Percentiles rank a stretch among this genome's conserved stretches.
phyloP scores from a whole-genome alignment of 30 jellyfish, hydroid and myxozoan species.

The Pseudorhiza aurosa region DNA sequence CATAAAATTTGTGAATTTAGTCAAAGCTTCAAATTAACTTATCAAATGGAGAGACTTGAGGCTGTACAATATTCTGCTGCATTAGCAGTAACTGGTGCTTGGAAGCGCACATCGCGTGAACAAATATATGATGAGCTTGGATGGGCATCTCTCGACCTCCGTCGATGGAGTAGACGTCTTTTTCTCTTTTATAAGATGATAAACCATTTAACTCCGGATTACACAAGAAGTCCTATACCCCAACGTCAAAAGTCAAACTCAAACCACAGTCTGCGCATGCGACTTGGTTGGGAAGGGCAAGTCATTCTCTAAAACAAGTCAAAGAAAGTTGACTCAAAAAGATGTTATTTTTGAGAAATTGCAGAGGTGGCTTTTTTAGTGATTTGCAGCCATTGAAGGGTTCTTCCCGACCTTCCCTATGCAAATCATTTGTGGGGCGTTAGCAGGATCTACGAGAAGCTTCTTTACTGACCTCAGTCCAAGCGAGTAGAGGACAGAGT shows the following conservation, averaged over 20 bases:
- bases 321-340: too few species aligned
- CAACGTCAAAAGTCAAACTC: constrained; percentile 22
- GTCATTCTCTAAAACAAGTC: too few species aligned
- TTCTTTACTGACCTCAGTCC: too few species aligned
- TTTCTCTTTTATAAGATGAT: constrained; percentile 9
- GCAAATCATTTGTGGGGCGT: too few species aligned
- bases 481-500: too few species aligned
- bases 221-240: constrained; percentile 12
- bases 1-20: constrained; percentile 2
- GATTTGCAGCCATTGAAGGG: too few species aligned
- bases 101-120: constrained; percentile 32
- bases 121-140: constrained; percentile 37
- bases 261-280: constrained; percentile 15
- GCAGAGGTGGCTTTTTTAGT: too few species aligned
- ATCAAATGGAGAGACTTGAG: constrained; percentile 13
- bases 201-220: constrained; percentile 11
- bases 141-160: constrained; percentile 44
- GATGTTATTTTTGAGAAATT: too few species aligned
- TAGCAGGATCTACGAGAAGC: too few species aligned
- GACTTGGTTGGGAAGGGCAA: too few species aligned
- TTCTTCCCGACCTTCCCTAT: too few species aligned
- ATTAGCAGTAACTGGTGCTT: constrained; percentile 30
- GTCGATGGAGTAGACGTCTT: constrained; percentile 46
- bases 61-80: constrained; percentile 45
- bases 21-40: not conserved